These are phyloP conservation scores for Heptranchias perlo DNA, from an alignment of 2,113 vertebrate species.

Conservation along the genomic window DNA sequence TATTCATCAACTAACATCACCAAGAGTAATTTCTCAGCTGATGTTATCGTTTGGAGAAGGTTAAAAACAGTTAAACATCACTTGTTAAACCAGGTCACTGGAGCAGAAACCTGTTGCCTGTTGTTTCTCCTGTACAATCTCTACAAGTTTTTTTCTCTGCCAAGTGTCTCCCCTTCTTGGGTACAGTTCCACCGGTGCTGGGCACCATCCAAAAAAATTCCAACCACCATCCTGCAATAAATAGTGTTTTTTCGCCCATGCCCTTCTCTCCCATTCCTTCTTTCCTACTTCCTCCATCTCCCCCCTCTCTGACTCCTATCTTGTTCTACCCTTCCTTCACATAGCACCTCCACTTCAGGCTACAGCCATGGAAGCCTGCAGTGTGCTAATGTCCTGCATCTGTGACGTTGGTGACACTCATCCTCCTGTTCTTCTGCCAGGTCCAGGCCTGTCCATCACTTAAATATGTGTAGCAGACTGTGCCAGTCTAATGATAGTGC, in stretches of 20 bases:
- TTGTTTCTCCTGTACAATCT: not conserved
- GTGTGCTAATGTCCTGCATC: not conserved
- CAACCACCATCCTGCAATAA: not conserved
- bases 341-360: too few relatives aligned
- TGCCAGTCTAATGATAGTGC: too few relatives aligned
- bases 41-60: not conserved
- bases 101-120: not conserved
- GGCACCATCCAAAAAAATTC: not conserved
- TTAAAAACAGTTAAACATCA: not conserved
- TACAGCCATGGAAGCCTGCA: not conserved
- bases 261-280: not conserved
- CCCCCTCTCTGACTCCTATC: not conserved
- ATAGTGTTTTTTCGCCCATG: not conserved
- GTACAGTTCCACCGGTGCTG: not conserved
- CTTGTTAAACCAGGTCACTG: not conserved
- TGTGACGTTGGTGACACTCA: not conserved
- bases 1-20: not conserved
- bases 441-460: not conserved
- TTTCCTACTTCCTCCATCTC: not conserved
- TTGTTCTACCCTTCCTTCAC: not conserved
- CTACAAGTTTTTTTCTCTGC: not conserved
- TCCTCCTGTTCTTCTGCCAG: not conserved
- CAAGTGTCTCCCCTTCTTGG: not conserved
- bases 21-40: not conserved
- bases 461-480: not conserved